Evolutionary conservation across 1,140 invertebrate genomes (phyloP).

Genomic region (Cataglyphis hispanica): DNA sequence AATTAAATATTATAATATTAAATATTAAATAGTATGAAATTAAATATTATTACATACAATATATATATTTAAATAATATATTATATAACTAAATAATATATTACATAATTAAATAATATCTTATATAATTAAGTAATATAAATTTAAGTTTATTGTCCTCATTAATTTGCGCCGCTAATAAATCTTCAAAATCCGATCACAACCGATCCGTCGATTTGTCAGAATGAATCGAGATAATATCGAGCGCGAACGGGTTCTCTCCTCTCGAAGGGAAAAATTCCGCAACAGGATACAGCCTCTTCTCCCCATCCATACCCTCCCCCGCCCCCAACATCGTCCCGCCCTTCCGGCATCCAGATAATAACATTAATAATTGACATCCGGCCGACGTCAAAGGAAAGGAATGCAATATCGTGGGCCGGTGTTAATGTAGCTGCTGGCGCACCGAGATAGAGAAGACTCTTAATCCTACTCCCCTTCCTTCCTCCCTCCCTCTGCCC

Average conservation of each 20-base stretch:
- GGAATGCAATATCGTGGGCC: constrained; percentile 73
- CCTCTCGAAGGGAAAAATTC: constrained; percentile 22
- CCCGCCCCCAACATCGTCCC: background rate
- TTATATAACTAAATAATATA: no score
- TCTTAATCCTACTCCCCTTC: constrained; percentile 31
- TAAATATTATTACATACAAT: no score
- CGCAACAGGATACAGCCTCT: constrained; percentile 48
- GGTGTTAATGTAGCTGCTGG: constrained; percentile 72
- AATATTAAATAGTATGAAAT: no score
- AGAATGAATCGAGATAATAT: background rate
- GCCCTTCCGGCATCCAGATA: constrained; percentile 45
- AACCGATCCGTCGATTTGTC: background rate
- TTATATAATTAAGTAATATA: no score
- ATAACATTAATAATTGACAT: constrained; percentile 72
- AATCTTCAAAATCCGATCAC: background rate
- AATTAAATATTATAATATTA: no score
- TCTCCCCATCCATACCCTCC: background rate
- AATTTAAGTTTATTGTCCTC: background rate
- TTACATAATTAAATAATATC: no score
- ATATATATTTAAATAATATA: no score
- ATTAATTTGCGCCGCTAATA: background rate
- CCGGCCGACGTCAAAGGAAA: constrained; percentile 60
- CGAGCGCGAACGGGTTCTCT: background rate
- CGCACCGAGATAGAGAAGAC: constrained; percentile 13
- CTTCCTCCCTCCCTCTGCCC: background rate